Evolutionary conservation across 2,888 invertebrate genomes (phyloP), one percentile per base, ranked within the genome.

Genomic region (Hedya salicella): DNA sequence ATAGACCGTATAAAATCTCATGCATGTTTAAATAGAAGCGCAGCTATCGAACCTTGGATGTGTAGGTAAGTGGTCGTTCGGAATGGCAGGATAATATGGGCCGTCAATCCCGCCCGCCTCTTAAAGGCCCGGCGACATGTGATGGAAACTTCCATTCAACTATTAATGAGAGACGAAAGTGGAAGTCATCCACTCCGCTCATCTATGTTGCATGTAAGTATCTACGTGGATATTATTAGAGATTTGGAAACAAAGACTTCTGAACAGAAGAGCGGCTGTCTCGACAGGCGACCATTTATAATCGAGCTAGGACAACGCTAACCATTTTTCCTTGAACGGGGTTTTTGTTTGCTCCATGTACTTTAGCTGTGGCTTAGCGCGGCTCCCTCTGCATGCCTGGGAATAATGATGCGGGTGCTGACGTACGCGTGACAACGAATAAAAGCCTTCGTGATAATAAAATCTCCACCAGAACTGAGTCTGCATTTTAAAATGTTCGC

Each of bases 381-480:
- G 49, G 62, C 36, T 30, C 39, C 36, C 14, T 25, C 44, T 81
- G 80, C 89, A 88, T 90, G 90, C 81, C 86, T 78, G 71, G 77
- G 89, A 89, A 91, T 91, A 90, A 89, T 88, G 81, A 84, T 79
- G 84, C 73, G 74, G 73, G 74, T 69, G 69, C 69, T 73, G 77
- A 75, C 77, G 72, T 74, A 81, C 77, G 78, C 89, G 87, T 90
- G 90, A 78, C 81, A 73, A 69, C 75, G 90, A 87, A 90, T 89
- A 89, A 86, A 79, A 79, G 78, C 74, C 65, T 53, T 25, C 14
- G 52, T 39, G 52, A 59, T 65, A 65, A 60, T 65, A 65, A 65
- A 65, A 65, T 65, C 52, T 65, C 52, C 52, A 16, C 50, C 21
- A 44, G 19, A 64, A 52, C 52, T 13, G 39, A 44, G 44, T 19